These are phyloP conservation scores for Orthonychiurus folsomi DNA, from an alignment of 2,888 invertebrate species.

Conservation along the genomic window DNA sequence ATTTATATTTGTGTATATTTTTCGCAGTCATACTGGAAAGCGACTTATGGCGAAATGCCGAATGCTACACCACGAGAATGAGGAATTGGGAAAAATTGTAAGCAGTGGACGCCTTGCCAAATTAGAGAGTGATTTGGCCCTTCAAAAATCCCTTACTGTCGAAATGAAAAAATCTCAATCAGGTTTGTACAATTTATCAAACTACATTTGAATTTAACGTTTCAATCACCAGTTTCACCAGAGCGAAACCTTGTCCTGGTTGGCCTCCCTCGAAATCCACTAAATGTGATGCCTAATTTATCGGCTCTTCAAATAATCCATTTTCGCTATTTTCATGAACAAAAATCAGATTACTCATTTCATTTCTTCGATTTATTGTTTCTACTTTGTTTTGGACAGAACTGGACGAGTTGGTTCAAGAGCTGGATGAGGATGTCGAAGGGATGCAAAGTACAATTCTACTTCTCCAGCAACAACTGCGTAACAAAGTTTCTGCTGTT, in stretches of 20 bases:
- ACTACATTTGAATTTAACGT: background rate
- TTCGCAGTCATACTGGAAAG: constrained; percentile 81
- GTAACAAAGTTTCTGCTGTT: constrained; percentile 49
- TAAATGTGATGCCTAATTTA: too few relatives aligned
- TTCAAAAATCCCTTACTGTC: constrained; percentile 90
- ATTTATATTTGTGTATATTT: constrained; percentile 13
- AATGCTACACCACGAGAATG: constrained; percentile 89
- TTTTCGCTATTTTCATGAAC: too few relatives aligned
- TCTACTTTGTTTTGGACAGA: constrained; percentile 63
- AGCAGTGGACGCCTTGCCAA: constrained; percentile 90
- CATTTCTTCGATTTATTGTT: too few relatives aligned
- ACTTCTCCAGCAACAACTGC: constrained; percentile 84
- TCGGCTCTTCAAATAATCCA: too few relatives aligned
- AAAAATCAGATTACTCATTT: too few relatives aligned
- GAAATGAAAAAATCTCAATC: constrained; percentile 94
- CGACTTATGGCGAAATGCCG: constrained; percentile 95
- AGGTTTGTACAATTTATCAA: constrained; percentile 55
- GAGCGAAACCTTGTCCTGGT: background rate
- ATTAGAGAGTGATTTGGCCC: constrained; percentile 85
- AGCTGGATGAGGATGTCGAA: constrained; percentile 93
- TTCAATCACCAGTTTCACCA: background rate
- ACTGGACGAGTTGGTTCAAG: constrained; percentile 87
- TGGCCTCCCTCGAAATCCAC: too few relatives aligned
- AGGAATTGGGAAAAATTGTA: constrained; percentile 91
- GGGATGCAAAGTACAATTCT: constrained; percentile 97